A percentile compares a stretch with the other conserved stretches of the same genome.
Conservation (phyloP, 2,113 vertebrate genomes). For the Periophthalmus modestus region DNA sequence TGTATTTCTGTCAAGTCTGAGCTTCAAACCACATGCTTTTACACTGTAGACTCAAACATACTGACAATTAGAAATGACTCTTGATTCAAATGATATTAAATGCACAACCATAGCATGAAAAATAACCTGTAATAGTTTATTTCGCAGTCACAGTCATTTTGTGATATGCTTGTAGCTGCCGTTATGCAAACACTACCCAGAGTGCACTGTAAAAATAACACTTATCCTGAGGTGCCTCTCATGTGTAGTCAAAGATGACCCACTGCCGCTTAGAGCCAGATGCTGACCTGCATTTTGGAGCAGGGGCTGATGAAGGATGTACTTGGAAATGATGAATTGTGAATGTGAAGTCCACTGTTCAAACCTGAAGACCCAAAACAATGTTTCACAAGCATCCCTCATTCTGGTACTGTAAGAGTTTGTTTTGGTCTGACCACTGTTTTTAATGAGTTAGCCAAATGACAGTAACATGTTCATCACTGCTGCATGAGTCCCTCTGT, state of each 20-base stretch:
- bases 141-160: background rate
- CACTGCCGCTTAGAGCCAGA: background rate
- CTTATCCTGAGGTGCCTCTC: constrained; percentile 10
- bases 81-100: too few relatives aligned
- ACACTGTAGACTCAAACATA: too few relatives aligned
- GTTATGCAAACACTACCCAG: constrained; percentile 24
- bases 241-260: background rate
- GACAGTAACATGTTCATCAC: constrained; percentile 13
- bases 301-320: background rate
- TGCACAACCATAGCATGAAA: too few relatives aligned
- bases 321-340: background rate
- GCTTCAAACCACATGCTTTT: too few relatives aligned
- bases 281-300: background rate
- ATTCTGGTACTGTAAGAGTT: constrained; percentile 32
- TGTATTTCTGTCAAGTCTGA: too few relatives aligned
- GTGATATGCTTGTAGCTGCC: background rate
- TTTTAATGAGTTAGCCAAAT: constrained; percentile 23
- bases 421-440: constrained; percentile 22
- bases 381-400: constrained; percentile 11
- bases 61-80: too few relatives aligned
- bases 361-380: background rate
- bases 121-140: background rate
- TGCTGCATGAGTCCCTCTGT: background rate
- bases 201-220: constrained; percentile 13
- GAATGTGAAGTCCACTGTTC: background rate